Percentiles rank a stretch among this genome's conserved stretches.
These are phyloP conservation scores for Beroe ovata DNA, from an alignment of 37 sponge, comb jelly and placozoan genomes.

Conservation along the genomic window DNA sequence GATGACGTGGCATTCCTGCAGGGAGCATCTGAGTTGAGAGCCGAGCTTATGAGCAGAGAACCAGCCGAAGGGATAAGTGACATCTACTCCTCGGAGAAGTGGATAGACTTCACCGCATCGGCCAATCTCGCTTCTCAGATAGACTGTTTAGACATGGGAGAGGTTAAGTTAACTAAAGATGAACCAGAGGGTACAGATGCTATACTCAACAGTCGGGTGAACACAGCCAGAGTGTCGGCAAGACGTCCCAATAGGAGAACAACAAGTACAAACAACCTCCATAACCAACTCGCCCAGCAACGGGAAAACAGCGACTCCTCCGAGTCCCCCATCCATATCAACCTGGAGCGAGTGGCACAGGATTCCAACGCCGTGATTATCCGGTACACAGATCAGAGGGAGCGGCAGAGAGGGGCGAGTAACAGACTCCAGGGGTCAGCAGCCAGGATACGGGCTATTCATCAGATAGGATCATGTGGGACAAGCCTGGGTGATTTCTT, in stretches of 20 bases:
- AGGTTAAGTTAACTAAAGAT: slow-evolving; percentile 39
- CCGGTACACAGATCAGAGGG: slow-evolving; percentile 54
- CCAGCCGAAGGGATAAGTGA: not conserved
- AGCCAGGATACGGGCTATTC: slow-evolving; percentile 30
- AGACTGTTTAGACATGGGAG: slow-evolving; percentile 61
- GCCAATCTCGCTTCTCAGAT: not conserved
- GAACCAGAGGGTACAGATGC: slow-evolving; percentile 30
- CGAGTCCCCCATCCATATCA: slow-evolving; percentile 7
- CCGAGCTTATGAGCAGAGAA: not conserved
- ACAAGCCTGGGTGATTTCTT: slow-evolving; percentile 63
- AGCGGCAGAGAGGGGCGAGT: not conserved
- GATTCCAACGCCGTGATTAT: slow-evolving; percentile 36
- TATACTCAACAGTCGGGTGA: slow-evolving; percentile 37
- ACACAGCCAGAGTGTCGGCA: slow-evolving; percentile 6
- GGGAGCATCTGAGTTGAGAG: slow-evolving; percentile 20
- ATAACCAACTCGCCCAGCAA: not conserved
- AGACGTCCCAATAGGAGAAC: not conserved
- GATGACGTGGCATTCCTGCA: slow-evolving; percentile 59
- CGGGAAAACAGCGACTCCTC: not conserved
- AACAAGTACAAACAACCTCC: not conserved
- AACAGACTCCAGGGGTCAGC: not conserved
- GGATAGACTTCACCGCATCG: slow-evolving; percentile 17
- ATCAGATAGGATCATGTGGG: slow-evolving; percentile 60
- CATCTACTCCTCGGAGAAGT: not conserved
- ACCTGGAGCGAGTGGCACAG: slow-evolving; percentile 46